Base-by-base conservation (phyloP, 64 coral and sea anemone species). In the Montipora efflorescens region DNA sequence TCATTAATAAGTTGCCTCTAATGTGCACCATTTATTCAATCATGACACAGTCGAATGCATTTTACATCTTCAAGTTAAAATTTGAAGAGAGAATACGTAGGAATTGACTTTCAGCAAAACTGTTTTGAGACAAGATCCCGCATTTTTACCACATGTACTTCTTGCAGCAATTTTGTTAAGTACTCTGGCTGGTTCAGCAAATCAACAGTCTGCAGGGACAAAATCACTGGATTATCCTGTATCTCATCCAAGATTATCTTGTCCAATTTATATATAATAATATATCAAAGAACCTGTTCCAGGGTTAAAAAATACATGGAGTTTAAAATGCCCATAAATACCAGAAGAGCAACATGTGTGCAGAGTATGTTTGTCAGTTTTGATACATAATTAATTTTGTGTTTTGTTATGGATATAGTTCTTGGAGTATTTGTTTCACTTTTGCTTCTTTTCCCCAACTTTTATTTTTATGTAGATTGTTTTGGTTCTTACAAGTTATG, bases 61-160 rank as follows among this genome's bases (percentile, higher is more conserved):
- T 76, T 45, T 44, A 44, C 14, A 19, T 13, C 46, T 16, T 16
- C 76, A 49, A 48, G 76, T n/a, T 78, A 8, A 11, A 7, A 16
- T 49, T 78, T 4, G 15, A 4, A 78, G 76, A 5, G 46, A n/a
- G 10, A 49, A 3, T 5, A 45, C 5, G 5, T 16, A 14, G 13
- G 7, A 78, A 78, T 78, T 10, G 12, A 14, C 14, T 78, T 3
- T 45, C 6, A 45, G 3, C 45, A 16, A 78, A 78, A 16, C 49
- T 49, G 76, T 13, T 16, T 20, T 48, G 46, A 16, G 49, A 4
- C 4, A 45, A 78, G 49, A 46, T 46, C 10, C 25, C 28, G 7
- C 45, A 3, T 2, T 78, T 13, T 78, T 78, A 78, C 76, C 76
- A 78, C 76, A 78, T 78, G 76, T 78, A 18, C 76, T 78, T 78